Base-by-base conservation (phyloP, 2,113 vertebrate genomes). In the Crocuta crocuta region DNA sequence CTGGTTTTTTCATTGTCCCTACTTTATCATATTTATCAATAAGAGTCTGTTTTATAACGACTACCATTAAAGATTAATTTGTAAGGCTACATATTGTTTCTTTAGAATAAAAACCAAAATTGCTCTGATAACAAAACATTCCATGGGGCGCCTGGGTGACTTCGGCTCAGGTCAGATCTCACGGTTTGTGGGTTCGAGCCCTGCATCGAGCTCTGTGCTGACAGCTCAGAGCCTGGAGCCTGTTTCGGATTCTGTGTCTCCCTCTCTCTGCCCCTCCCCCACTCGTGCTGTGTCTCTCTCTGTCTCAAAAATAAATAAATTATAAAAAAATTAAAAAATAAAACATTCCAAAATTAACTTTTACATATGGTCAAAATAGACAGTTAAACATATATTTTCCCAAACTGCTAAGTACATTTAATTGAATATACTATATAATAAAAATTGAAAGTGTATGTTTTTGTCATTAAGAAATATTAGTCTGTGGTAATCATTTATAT, bases 51-150 rank as follows among this genome's bases (percentile, higher is more conserved):
- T 89, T 91, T 88, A 76, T 63, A 53, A 63, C 2, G 31, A 82
- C 10, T 91, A 74, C n/a, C 4, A 86, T 81, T 95, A 96, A 45
- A 91, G 83, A 96, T 85, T 80, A 83, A 74, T 26, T 65, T 23
- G 28, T 71, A 16, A 93, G 11, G 7, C 4, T 55, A 0, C 21
- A 71, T n/a, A 65, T 61, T 74, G 45, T 71, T 48, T 63, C 10
- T 55, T 58, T 63, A 10, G 28, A 83, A 93, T 88, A 89, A 78
- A 81, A 76, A 28, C 23, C 24, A 55, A 96, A 96, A 73, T 70
- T 87, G 2, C 3, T 76, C 88, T 95, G 39, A 74, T 15, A 84
- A 58, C 10, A 80, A 79, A 81, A 74, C 10, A 91, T 71, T 91
- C 33, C 50, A 50, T 39, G 39, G 39, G 39, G 39, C 39, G 4